Evolutionary conservation across 2,113 vertebrate species (phyloP).

Genomic region (Carassius carassius): DNA sequence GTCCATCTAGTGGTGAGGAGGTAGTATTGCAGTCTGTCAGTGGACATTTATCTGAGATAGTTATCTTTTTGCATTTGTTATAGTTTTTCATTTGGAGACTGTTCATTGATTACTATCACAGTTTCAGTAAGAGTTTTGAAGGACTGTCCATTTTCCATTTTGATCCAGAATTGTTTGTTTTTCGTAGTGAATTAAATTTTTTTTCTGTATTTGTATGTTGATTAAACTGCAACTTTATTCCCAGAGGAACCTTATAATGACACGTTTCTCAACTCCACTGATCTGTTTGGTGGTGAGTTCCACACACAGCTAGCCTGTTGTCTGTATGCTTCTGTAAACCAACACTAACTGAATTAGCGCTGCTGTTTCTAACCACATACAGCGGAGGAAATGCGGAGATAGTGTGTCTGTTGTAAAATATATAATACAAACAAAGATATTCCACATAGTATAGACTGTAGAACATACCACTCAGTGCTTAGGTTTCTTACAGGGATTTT

Average conservation of each 20-base stretch:
- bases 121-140: not conserved
- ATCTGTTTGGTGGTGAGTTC: constrained; percentile 91
- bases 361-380: constrained; percentile 28
- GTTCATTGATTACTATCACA: not conserved
- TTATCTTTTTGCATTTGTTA: constrained; percentile 5
- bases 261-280: constrained; percentile 87
- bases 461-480: not conserved
- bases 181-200: not conserved
- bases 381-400: not conserved
- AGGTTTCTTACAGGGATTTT: not conserved
- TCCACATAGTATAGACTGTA: not conserved
- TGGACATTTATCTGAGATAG: not conserved
- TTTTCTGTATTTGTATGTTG: constrained; percentile 42
- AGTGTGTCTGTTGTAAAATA: not conserved
- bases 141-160: not conserved
- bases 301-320: constrained; percentile 58
- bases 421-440: not conserved
- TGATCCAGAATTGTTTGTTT: not conserved
- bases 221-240: constrained; percentile 78
- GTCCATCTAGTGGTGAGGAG: constrained; percentile 59
- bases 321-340: constrained; percentile 61
- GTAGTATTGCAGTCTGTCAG: constrained; percentile 11
- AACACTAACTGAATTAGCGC: constrained; percentile 71
- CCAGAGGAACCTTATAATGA: constrained; percentile 91
- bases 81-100: not conserved